Evolutionary conservation across 1,140 invertebrate genomes (phyloP).

Genomic region (Battus philenor): DNA sequence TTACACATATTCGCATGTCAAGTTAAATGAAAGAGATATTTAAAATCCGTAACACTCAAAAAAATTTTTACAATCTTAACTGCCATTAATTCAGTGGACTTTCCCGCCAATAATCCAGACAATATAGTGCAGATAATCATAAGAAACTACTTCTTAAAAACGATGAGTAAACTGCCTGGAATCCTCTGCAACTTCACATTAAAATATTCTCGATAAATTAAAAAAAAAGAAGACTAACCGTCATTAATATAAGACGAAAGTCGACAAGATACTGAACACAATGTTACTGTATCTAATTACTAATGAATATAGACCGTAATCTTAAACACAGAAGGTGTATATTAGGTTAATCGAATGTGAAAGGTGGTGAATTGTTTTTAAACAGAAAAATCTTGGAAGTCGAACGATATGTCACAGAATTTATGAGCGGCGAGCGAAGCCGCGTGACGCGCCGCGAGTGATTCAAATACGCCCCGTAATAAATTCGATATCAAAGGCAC

Average conservation of each 20-base stretch:
- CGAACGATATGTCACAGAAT: constrained; percentile 57
- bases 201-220: constrained; percentile 48
- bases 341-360: not conserved
- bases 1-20: too few relatives aligned
- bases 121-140: constrained; percentile 8
- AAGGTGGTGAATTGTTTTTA: constrained; percentile 27
- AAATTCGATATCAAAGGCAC: constrained; percentile 53
- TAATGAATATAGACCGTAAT: constrained; percentile 25
- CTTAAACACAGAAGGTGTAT: constrained; percentile 18
- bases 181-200: constrained; percentile 16
- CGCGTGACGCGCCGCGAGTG: constrained; percentile 50
- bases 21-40: too few relatives aligned
- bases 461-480: constrained; percentile 47
- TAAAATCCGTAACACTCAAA: too few relatives aligned
- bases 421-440: constrained; percentile 45
- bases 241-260: constrained; percentile 58
- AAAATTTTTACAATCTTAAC: too few relatives aligned
- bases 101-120: too few relatives aligned
- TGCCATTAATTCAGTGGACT: too few relatives aligned
- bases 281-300: constrained; percentile 14
- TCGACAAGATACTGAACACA: constrained; percentile 34
- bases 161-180: constrained; percentile 31
- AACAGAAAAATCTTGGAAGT: constrained; percentile 48
- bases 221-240: constrained; percentile 48
- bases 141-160: constrained; percentile 28